Evolutionary conservation across 2,113 vertebrate species (phyloP).

Genomic region (Toxotes jaculatrix): DNA sequence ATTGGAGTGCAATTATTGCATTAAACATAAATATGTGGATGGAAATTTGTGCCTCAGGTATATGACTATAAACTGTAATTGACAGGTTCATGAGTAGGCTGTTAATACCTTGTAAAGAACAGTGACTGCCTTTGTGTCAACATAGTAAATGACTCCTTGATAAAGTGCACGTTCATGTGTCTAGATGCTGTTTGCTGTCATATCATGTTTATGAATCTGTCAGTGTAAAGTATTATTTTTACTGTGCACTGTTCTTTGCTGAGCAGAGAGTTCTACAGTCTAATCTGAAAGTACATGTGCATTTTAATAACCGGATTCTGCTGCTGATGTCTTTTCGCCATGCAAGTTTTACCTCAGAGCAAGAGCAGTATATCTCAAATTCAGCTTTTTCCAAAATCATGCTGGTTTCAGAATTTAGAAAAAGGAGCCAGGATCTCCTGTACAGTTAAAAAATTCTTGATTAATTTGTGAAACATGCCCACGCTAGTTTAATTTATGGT

Average conservation of each 20-base stretch:
- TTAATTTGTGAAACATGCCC: slow-evolving; percentile 44
- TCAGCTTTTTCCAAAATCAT: slow-evolving; percentile 24
- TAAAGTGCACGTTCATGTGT: slow-evolving; percentile 2
- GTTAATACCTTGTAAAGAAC: slow-evolving; percentile 9
- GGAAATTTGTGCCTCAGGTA: neutral
- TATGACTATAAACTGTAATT: slow-evolving; percentile 15
- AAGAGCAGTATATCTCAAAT: slow-evolving; percentile 27
- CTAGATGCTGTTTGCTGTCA: slow-evolving; percentile 13
- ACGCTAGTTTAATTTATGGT: slow-evolving; percentile 58
- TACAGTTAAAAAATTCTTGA: slow-evolving; percentile 23
- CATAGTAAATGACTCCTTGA: neutral
- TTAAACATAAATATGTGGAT: neutral
- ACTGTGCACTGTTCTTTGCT: neutral
- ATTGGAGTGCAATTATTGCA: neutral
- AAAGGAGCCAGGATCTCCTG: slow-evolving; percentile 19
- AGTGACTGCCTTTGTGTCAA: slow-evolving; percentile 6
- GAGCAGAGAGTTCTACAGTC: slow-evolving; percentile 9
- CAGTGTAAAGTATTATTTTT: slow-evolving; percentile 1
- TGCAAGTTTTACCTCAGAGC: slow-evolving; percentile 54
- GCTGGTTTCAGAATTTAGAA: slow-evolving; percentile 4
- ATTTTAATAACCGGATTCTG: slow-evolving; percentile 52
- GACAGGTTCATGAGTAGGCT: slow-evolving; percentile 3
- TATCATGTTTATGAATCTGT: slow-evolving; percentile 19
- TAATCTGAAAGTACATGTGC: slow-evolving; percentile 40
- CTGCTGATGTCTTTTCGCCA: slow-evolving; percentile 34